These are phyloP conservation scores for Acropora yongei DNA, from an alignment of 64 coral and sea anemone genomes.

Conservation along the genomic window DNA sequence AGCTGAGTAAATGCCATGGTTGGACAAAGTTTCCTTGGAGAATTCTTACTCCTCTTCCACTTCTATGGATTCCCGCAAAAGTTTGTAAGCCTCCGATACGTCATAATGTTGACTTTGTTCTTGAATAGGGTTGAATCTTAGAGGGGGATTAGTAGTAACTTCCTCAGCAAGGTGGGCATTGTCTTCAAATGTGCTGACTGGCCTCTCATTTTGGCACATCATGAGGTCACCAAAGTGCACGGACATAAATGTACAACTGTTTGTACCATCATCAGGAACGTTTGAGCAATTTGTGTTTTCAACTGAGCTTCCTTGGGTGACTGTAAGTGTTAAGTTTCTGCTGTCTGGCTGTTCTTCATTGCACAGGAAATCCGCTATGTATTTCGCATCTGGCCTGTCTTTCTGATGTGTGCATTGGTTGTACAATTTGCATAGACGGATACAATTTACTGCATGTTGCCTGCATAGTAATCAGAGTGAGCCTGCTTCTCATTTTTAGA, in stretches of 20 bases:
- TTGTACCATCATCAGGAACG: conserved; percentile 66
- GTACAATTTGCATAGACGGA: neutral
- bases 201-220: neutral
- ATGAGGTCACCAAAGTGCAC: conserved; percentile 36
- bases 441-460: neutral
- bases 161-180: conserved; percentile 31
- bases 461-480: neutral
- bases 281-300: conserved; percentile 30
- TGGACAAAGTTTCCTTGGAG: conserved; percentile 21
- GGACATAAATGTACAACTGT: conserved; percentile 62
- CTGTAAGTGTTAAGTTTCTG: conserved; percentile 38
- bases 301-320: conserved; percentile 56
- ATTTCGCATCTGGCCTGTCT: conserved; percentile 29
- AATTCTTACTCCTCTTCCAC: conserved; percentile 53
- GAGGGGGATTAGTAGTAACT: conserved; percentile 30
- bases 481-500: neutral
- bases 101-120: conserved; percentile 32
- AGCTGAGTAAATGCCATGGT: neutral
- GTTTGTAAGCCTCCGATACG: conserved; percentile 28
- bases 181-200: conserved; percentile 15
- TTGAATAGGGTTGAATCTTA: conserved; percentile 33
- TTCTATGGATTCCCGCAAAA: conserved; percentile 1
- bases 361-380: neutral
- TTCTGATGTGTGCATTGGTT: neutral
- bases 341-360: conserved; percentile 21